Evolutionary conservation across 1,140 invertebrate genomes (phyloP).

Genomic region (Drosophila sulfurigaster): DNA sequence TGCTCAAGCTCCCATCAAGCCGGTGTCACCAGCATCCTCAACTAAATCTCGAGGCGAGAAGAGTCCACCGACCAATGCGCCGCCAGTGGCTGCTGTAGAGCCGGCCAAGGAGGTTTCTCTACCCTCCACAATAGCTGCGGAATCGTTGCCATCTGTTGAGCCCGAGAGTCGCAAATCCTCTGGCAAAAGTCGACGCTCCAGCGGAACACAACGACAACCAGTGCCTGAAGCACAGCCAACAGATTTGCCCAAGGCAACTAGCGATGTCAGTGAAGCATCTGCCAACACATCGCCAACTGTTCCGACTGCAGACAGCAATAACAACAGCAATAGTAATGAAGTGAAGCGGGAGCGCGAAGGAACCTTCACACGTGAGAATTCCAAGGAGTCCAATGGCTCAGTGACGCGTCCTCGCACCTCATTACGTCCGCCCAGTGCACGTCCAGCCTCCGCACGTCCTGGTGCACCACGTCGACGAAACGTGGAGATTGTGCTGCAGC

Average conservation of each 20-base stretch:
- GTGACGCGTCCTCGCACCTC: constrained; percentile 85
- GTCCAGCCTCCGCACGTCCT: constrained; percentile 91
- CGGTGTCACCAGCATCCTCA: background rate
- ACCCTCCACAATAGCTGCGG: constrained; percentile 14
- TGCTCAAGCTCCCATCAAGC: background rate
- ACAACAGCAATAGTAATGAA: constrained; percentile 37
- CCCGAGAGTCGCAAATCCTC: constrained; percentile 64
- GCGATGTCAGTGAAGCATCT: constrained; percentile 5
- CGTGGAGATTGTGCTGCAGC: constrained; percentile 86
- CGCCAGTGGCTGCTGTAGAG: constrained; percentile 3
- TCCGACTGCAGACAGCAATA: constrained; percentile 35
- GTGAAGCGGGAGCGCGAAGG: constrained; percentile 61
- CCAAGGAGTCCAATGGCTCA: constrained; percentile 56
- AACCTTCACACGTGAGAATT: constrained; percentile 75
- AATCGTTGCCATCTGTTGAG: constrained; percentile 28
- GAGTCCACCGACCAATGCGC: background rate
- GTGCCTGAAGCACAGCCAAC: background rate
- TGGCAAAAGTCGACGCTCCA: constrained; percentile 64
- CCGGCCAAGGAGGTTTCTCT: constrained; percentile 21
- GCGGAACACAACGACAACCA: constrained; percentile 53
- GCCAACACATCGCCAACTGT: constrained; percentile 6
- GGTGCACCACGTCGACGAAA: constrained; percentile 90
- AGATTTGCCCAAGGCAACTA: constrained; percentile 2
- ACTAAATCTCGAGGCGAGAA: constrained; percentile 3
- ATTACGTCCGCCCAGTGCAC: constrained; percentile 88